Conservation (phyloP, 2,113 vertebrate species). For the Indri indri region DNA sequence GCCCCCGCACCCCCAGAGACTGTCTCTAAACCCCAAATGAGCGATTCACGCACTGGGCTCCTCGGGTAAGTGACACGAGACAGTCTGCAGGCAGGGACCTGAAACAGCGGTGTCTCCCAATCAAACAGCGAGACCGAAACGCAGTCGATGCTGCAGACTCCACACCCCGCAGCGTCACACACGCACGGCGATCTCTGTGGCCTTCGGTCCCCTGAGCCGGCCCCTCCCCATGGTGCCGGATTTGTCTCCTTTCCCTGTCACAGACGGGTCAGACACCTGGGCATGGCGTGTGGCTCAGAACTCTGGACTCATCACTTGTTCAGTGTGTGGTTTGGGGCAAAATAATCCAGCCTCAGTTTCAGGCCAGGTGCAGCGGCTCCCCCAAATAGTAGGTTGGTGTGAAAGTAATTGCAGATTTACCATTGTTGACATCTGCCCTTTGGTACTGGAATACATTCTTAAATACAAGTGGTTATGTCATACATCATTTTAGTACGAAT, state of each 20-base stretch:
- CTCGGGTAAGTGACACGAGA: background rate
- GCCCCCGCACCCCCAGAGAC: background rate
- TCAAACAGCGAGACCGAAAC: background rate
- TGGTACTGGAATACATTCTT: too few species aligned
- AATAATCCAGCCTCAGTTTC: background rate
- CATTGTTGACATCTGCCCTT: too few species aligned
- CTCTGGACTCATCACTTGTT: background rate
- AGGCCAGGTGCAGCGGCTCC: background rate
- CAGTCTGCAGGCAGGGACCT: background rate
- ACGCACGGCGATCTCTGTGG: background rate
- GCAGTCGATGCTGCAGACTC: background rate
- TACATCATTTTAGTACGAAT: too few species aligned
- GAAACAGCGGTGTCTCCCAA: background rate
- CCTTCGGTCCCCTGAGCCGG: background rate
- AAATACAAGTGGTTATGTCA: too few species aligned
- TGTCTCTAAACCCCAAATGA: background rate
- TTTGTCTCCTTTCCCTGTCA: background rate
- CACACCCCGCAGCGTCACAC: background rate
- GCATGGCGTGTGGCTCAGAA: background rate
- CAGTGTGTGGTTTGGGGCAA: background rate
- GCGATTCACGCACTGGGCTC: background rate
- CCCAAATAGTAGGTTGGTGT: background rate
- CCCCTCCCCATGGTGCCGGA: accelerated
- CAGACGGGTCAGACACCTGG: background rate
- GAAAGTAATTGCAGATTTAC: too few species aligned